Conservation (phyloP, 2,797 vertebrate genomes). For the Leptodactylus fallax region DNA sequence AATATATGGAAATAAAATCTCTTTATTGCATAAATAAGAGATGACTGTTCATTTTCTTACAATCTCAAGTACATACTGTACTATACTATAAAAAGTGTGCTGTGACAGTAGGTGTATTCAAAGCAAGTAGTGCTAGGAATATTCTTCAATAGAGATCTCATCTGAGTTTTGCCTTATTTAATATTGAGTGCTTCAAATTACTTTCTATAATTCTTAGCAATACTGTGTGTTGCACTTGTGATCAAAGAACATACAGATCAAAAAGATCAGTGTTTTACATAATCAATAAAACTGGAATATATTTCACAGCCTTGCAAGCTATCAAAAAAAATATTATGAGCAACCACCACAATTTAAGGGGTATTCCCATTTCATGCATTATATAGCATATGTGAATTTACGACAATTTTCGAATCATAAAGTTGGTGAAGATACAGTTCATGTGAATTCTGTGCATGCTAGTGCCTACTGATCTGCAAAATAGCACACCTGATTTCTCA, state of each 20-base stretch:
- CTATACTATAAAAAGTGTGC: neutral
- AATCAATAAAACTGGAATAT: conserved; percentile 5
- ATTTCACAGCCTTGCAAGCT: neutral
- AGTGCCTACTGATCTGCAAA: too few species aligned
- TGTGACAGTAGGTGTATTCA: conserved; percentile 45
- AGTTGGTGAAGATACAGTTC: too few species aligned
- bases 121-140: conserved; percentile 2
- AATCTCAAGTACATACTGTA: neutral
- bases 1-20: too few species aligned
- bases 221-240: conserved; percentile 29
- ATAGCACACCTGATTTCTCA: too few species aligned
- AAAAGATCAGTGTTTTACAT: conserved; percentile 21
- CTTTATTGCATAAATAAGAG: too few species aligned
- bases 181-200: conserved; percentile 1
- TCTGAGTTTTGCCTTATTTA: conserved; percentile 12
- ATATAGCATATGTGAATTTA: too few species aligned
- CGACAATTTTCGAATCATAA: too few species aligned
- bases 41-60: neutral
- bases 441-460: too few species aligned
- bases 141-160: conserved; percentile 27
- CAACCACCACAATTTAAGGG: too few species aligned
- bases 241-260: conserved; percentile 48
- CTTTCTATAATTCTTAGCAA: conserved; percentile 8
- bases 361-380: too few species aligned
- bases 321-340: too few species aligned